Evolutionary conservation across 1,140 invertebrate species (phyloP), one percentile per base, ranked within the genome.

Genomic region (Sitobion miscanthi): DNA sequence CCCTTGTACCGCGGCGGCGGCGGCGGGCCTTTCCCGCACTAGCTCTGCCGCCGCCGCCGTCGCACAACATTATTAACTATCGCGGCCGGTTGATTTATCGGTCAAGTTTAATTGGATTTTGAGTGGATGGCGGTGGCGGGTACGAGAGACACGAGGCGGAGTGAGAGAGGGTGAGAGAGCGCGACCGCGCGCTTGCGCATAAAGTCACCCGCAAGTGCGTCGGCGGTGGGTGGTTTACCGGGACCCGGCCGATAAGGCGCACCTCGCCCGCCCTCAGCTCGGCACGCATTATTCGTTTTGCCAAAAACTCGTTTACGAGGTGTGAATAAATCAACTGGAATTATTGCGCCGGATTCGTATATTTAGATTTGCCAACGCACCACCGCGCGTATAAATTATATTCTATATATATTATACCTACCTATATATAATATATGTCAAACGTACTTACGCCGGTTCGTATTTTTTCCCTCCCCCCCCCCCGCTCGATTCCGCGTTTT

Each of bases 41-140:
- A 42, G 42, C 42, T 42, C 42, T 42, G 4, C 25, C 25, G 14
- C 14, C 25, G 14, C 14, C 21, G 7, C 45, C 91, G 35, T 52
- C 47, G 91, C 47, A 45, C 91, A 86, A 90, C 91, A 57, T 93
- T 93, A 93, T 93, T 93, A 93, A 93, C 91, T 57, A 93, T 93
- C 91, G 91, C 82, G 49, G 91, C 91, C 49, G 82, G 82, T 93
- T 93, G 91, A 93, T 93, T 93, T 93, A 93, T 93, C 52, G 91
- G 91, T 93, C 91, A 93, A 93, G 91, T 93, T 93, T 93, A 93
- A 93, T 93, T 93, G 91, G 91, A 93, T 93, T 93, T 93, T 93
- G 91, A 93, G 91, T 93, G 91, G 91, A 93, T 93, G 82, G 91
- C 14, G 49, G 49, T 35, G 87, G 87, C 35, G 47, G 14, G 30